A percentile compares a stretch with the other conserved stretches of the same genome.
Conservation (phyloP, 1,140 invertebrate genomes). For the Papilio helenus region DNA sequence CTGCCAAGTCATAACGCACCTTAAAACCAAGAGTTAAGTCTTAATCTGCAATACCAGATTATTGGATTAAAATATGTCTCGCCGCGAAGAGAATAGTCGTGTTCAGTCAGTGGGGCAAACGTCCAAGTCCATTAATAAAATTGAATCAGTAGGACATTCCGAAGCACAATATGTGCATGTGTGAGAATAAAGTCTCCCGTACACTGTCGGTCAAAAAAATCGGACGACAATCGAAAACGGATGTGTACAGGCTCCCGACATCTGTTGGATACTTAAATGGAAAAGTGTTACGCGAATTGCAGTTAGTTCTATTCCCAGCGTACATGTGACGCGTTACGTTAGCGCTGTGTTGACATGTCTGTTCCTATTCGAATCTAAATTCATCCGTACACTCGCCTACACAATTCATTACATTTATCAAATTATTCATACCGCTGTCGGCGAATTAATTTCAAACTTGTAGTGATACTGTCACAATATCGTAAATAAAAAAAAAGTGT, state of each 20-base stretch:
- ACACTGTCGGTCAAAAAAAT: conserved; percentile 44
- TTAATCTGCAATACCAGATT: conserved; percentile 49
- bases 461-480: background rate
- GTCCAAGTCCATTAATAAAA: conserved; percentile 82
- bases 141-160: conserved; percentile 81
- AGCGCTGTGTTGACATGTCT: conserved; percentile 35
- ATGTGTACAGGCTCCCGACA: background rate
- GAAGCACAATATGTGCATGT: conserved; percentile 75
- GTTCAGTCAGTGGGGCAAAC: conserved; percentile 80
- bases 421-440: conserved; percentile 46
- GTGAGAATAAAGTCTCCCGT: conserved; percentile 63
- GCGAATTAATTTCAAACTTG: conserved; percentile 40
- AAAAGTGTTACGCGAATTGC: conserved; percentile 42
- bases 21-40: conserved; percentile 55
- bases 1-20: conserved; percentile 47
- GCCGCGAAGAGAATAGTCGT: conserved; percentile 75
- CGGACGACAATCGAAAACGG: conserved; percentile 38
- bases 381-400: conserved; percentile 45
- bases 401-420: conserved; percentile 48
- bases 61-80: conserved; percentile 62
- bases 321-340: conserved; percentile 34
- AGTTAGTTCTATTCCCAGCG: conserved; percentile 29
- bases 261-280: conserved; percentile 47
- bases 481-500: background rate
- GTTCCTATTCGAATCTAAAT: conserved; percentile 39